Evolutionary conservation across 2,113 vertebrate genomes (phyloP), one percentile per base, ranked within the genome.

Genomic region (Triplophysa rosa): DNA sequence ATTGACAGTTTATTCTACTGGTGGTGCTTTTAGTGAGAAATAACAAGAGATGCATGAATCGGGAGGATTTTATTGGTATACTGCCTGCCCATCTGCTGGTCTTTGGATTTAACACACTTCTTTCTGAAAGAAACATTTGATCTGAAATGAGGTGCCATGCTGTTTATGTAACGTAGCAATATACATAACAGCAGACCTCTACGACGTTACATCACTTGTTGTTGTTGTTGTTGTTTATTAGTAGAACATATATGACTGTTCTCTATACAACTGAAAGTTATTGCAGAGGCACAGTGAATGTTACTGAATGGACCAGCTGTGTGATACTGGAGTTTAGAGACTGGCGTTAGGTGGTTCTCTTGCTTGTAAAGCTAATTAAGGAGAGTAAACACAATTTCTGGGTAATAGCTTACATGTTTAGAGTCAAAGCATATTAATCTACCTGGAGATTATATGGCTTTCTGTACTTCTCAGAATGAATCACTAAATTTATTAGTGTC

Each of bases 381-480:
- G 33, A 42, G n/a, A 68, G 67, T 71, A 54, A 47, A 21, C 9
- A 21, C 19, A 26, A n/a, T 70, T 71, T 12, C 14, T 74, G n/a
- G 13, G n/a, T 78, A 58, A 77, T 80, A 66, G 66, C 45, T 71
- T 72, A 75, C 69, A 76, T 77, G 19, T 70, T 78, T 9, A 29
- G 14, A 29, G 52, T 73, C 42, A 64, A 26, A 47, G 67, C 10
- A 33, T 59, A 49, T 84, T 82, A 66, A 71, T 77, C 65, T 67
- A 42, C 79, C 45, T 21, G 5, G 54, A 47, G 67, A 74, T 81
- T 67, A 65, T 49, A 58, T 69, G 47, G 76, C 64, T 81, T 68
- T 70, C 37, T 65, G n/a, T 24, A 52, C 24, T 24, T 63, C 16
- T 52, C 64, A 72, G 74, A 80, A 78, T 80, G 56, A 86, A 80